phyloP scores from a whole-genome alignment of 1,140 invertebrate genomes.

The Telenomus remus region DNA sequence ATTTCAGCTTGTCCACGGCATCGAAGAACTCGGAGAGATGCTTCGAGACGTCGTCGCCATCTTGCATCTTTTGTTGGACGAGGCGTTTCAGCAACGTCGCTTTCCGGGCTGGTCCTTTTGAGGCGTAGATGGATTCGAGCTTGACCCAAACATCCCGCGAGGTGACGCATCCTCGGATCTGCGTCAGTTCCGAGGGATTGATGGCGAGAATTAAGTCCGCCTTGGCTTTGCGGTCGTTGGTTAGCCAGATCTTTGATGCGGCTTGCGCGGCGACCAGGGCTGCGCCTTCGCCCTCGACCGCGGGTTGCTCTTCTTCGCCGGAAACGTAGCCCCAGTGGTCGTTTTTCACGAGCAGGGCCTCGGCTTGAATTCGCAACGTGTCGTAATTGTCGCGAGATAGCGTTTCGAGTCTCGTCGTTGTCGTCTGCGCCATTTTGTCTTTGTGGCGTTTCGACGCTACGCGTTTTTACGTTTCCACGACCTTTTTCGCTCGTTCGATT shows the following conservation, averaged over 20 bases:
- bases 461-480: background rate
- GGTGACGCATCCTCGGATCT: slow-evolving; percentile 54
- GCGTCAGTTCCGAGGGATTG: slow-evolving; percentile 48
- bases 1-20: slow-evolving; percentile 8
- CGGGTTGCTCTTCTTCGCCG: slow-evolving; percentile 12
- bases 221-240: slow-evolving; percentile 30
- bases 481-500: no score
- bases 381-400: slow-evolving; percentile 41
- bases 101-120: slow-evolving; percentile 5
- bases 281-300: background rate
- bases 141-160: slow-evolving; percentile 57
- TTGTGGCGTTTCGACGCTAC: background rate
- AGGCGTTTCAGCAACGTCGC: slow-evolving; percentile 7
- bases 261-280: background rate
- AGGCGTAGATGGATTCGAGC: slow-evolving; percentile 52
- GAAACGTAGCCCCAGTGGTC: slow-evolving; percentile 37
- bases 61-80: slow-evolving; percentile 5
- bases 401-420: slow-evolving; percentile 7
- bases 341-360: slow-evolving; percentile 34
- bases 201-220: slow-evolving; percentile 54
- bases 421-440: slow-evolving; percentile 7
- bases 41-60: slow-evolving; percentile 7
- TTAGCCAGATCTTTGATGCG: slow-evolving; percentile 1
- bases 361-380: slow-evolving; percentile 39
- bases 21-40: slow-evolving; percentile 19